Evolutionary conservation across 2,797 vertebrate species (phyloP).

Genomic region (Mallotus villosus): DNA sequence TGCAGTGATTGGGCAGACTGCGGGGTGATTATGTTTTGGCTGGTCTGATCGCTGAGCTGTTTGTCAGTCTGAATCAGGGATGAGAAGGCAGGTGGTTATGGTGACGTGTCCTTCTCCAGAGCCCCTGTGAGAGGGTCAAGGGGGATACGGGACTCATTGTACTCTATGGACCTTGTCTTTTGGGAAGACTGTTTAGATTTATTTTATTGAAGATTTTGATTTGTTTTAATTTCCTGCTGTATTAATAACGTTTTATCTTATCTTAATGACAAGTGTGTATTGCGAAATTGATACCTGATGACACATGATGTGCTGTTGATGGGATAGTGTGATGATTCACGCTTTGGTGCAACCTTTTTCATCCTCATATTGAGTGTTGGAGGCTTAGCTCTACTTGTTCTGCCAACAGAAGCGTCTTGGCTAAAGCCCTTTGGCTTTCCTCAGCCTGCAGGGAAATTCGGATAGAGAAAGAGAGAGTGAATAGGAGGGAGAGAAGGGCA

Average conservation of each 20-base stretch:
- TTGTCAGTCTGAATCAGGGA: conserved; percentile 48
- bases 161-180: neutral
- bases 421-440: conserved; percentile 12
- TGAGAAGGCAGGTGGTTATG: conserved; percentile 56
- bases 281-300: neutral
- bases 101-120: conserved; percentile 30
- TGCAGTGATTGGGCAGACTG: conserved; percentile 59
- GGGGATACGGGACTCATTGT: neutral
- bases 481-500: conserved; percentile 10
- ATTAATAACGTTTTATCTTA: neutral
- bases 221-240: too few relatives aligned
- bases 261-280: too few relatives aligned
- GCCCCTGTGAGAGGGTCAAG: neutral
- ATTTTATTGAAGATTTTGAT: neutral
- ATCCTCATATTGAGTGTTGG: neutral
- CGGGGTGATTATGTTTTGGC: conserved; percentile 50
- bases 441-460: conserved; percentile 47
- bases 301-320: neutral
- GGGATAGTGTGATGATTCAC: neutral
- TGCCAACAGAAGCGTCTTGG: conserved; percentile 12
- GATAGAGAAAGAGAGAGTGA: conserved; percentile 33
- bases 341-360: neutral
- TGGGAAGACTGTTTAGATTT: neutral
- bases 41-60: conserved; percentile 47
- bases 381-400: neutral